Conservation (phyloP, 2,797 vertebrate species). For the Okamejei kenojei region DNA sequence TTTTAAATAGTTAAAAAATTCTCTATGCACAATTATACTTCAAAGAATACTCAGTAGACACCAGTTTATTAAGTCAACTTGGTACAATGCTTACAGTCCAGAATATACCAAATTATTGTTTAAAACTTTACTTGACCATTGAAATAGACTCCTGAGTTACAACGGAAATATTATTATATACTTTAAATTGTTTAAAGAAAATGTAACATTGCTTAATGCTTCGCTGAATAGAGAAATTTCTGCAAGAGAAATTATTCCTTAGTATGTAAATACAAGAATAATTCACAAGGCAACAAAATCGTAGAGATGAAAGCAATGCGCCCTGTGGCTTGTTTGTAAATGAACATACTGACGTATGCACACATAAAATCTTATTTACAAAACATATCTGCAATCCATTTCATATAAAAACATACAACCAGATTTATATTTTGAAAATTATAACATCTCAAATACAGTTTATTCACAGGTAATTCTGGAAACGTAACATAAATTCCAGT, state of each 20-base stretch:
- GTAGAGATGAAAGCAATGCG: neutral
- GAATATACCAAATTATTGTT: neutral
- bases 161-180: conserved; percentile 23
- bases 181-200: neutral
- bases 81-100: neutral
- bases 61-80: neutral
- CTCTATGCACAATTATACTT: neutral
- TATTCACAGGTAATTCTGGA: neutral
- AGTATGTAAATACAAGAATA: neutral
- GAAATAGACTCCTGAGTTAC: neutral
- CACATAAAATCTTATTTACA: conserved; percentile 12
- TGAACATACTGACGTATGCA: conserved; percentile 17
- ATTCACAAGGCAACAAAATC: neutral
- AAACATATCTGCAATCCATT: conserved; percentile 34
- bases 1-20: neutral
- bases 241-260: neutral
- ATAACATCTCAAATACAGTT: conserved; percentile 8
- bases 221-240: neutral
- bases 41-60: neutral
- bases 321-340: neutral
- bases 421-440: conserved; percentile 18
- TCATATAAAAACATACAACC: conserved; percentile 28
- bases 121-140: neutral
- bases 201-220: neutral
- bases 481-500: neutral